A percentile compares a stretch with the other conserved stretches of the same genome.
phyloP scores from a whole-genome alignment of 2,113 vertebrate species.

The Burhinus bistriatus region DNA sequence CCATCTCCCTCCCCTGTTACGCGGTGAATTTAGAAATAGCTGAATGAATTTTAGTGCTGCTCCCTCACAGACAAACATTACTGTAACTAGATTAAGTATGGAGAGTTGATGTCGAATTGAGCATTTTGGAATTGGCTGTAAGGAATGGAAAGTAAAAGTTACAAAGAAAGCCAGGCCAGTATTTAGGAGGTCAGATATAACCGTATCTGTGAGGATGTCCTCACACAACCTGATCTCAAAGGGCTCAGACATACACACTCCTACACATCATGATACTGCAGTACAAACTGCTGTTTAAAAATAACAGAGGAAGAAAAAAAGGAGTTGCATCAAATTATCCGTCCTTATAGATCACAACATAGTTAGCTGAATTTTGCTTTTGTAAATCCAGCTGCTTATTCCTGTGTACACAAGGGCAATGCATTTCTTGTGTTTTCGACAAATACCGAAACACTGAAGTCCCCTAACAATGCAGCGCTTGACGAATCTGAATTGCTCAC shows the following conservation, averaged over 20 bases:
- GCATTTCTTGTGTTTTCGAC: slow-evolving; percentile 40
- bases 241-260: background rate
- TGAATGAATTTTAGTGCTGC: background rate
- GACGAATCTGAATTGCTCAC: slow-evolving; percentile 62
- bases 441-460: slow-evolving; percentile 45
- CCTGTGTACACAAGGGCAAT: background rate
- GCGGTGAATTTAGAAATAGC: background rate
- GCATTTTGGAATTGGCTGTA: background rate
- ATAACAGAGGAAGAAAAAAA: background rate
- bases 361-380: background rate
- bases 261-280: background rate
- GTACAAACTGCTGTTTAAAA: background rate
- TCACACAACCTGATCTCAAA: background rate
- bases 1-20: background rate
- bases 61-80: background rate
- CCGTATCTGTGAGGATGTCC: background rate
- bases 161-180: background rate
- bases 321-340: background rate
- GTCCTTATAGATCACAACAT: background rate
- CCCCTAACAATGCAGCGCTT: slow-evolving; percentile 62
- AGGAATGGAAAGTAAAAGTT: background rate
- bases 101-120: background rate
- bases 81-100: background rate
- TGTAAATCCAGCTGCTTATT: slow-evolving; percentile 13
- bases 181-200: background rate